Base-by-base conservation (phyloP, 2,888 invertebrate genomes). In the Aspidiotus destructor region DNA sequence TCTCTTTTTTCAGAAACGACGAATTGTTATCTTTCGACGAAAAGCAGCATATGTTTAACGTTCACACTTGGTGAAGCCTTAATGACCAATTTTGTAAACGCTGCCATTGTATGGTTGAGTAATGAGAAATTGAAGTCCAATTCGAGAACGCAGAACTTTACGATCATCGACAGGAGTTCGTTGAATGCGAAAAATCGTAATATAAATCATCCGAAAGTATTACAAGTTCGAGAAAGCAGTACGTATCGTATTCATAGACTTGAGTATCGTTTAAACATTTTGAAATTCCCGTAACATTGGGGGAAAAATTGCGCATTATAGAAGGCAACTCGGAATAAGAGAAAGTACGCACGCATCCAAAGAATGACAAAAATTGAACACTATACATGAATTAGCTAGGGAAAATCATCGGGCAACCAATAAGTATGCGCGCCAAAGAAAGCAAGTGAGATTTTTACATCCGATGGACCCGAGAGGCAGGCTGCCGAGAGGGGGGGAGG, bases 61-160 rank as follows among this genome's bases (percentile, higher is more conserved):
- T 68, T 68, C 41, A 61, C 54, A 61, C 17, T 68, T 11, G 48
- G 60, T 9, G 68, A 68, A 8, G 68, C 61, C 2, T n/a, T 68
- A 7, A 11, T 55, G 17, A 41, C 54, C 13, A 10, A 54, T 10
- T 53, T 41, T n/a, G 9, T 55, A 6, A 16, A 41, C 10, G 53
- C 68, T 0, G 68, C 62, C 16, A 17, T 16, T 0, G 11, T 68
- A 9, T 68, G 68, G 68, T 60, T 68, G 16, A 52, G 54, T 11
- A 44, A 55, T 42, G 16, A 62, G 9, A 42, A 15, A 7, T 11
- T 68, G 6, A 11, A 52, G 8, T 11, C 11, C n/a, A 17, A 16
- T 15, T 17, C 41, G 7, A 17, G 15, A 54, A 17, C 5, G 40
- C 61, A 68, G 9, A 57, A 65, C 44, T 65, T 65, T 44, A 65